Percentiles rank a stretch among this genome's conserved stretches.
These are phyloP conservation scores for Caenorhabditis parvicauda DNA, from an alignment of 2,888 invertebrate genomes.

Conservation along the genomic window DNA sequence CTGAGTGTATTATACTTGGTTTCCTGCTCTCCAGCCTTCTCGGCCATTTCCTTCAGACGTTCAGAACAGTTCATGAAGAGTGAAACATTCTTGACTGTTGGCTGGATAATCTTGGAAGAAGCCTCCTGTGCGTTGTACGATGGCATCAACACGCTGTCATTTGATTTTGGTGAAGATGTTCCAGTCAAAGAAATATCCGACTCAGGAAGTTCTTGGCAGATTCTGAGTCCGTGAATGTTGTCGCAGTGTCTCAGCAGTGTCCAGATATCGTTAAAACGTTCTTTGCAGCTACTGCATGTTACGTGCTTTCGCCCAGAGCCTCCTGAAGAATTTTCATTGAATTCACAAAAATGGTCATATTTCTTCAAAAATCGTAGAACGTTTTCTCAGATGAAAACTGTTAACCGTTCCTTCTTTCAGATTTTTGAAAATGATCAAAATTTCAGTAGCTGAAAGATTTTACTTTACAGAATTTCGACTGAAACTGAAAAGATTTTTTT, in stretches of 20 bases:
- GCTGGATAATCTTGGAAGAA: conserved; percentile 16
- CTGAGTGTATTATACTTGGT: no score
- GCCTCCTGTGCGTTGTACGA: conserved; percentile 20
- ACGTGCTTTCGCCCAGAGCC: conserved; percentile 23
- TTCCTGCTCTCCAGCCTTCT: conserved; percentile 46
- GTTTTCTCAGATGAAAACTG: no score
- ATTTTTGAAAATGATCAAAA: no score
- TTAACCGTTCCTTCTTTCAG: no score
- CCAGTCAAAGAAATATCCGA: conserved; percentile 32
- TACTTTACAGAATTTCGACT: no score
- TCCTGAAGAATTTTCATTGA: no score
- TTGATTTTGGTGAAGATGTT: conserved; percentile 39
- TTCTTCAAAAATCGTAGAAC: no score
- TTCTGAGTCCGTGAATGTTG: conserved; percentile 50
- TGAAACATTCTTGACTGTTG: conserved; percentile 23
- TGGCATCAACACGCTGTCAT: conserved; percentile 25
- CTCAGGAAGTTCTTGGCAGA: conserved; percentile 42
- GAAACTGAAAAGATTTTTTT: no score
- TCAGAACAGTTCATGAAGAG: conserved; percentile 46
- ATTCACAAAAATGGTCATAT: no score
- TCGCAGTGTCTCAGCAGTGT: conserved; percentile 56
- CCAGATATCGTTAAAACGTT: conserved; percentile 56
- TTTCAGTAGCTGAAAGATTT: no score
- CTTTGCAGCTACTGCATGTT: conserved; percentile 58
- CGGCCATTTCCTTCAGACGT: conserved; percentile 56